Conservation (phyloP, 2,888 invertebrate species). For the Beris morrisii region DNA sequence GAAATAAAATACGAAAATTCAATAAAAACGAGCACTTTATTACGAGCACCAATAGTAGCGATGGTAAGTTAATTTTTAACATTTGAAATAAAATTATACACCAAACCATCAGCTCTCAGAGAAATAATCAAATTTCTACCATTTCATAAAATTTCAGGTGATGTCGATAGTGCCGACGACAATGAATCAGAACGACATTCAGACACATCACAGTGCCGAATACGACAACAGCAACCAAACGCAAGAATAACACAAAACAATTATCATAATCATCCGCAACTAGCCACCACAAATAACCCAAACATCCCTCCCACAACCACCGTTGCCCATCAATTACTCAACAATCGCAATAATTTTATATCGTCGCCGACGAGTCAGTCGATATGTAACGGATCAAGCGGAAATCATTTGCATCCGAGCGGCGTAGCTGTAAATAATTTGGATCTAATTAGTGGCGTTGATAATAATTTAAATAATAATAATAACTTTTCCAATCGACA, state of each 20-base stretch:
- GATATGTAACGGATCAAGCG: background rate
- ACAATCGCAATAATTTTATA: slow-evolving; percentile 27
- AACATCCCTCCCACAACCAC: background rate
- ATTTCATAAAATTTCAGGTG: slow-evolving; percentile 59
- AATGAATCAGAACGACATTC: slow-evolving; percentile 62
- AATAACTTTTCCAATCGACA: slow-evolving; percentile 42
- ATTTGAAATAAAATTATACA: no score
- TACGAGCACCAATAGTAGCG: slow-evolving; percentile 83
- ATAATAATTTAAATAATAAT: slow-evolving; percentile 33
- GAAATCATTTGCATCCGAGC: slow-evolving; percentile 18
- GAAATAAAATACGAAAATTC: slow-evolving; percentile 60
- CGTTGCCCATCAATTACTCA: slow-evolving; percentile 15
- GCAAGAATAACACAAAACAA: slow-evolving; percentile 39
- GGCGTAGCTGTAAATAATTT: slow-evolving; percentile 44
- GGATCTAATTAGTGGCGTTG: slow-evolving; percentile 45
- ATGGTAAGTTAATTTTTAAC: slow-evolving; percentile 60
- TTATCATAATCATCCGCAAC: slow-evolving; percentile 39
- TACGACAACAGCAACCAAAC: slow-evolving; percentile 36
- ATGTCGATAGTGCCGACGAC: slow-evolving; percentile 80
- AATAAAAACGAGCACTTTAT: slow-evolving; percentile 69
- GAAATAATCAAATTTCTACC: background rate
- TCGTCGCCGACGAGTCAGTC: slow-evolving; percentile 22
- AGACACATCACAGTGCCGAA: slow-evolving; percentile 50
- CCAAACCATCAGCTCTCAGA: background rate
- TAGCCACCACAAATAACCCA: slow-evolving; percentile 4